A percentile compares a stretch with the other conserved stretches of the same genome.
phyloP scores from a whole-genome alignment of 2,797 vertebrate genomes.

The Pseudomugil gertrudae region DNA sequence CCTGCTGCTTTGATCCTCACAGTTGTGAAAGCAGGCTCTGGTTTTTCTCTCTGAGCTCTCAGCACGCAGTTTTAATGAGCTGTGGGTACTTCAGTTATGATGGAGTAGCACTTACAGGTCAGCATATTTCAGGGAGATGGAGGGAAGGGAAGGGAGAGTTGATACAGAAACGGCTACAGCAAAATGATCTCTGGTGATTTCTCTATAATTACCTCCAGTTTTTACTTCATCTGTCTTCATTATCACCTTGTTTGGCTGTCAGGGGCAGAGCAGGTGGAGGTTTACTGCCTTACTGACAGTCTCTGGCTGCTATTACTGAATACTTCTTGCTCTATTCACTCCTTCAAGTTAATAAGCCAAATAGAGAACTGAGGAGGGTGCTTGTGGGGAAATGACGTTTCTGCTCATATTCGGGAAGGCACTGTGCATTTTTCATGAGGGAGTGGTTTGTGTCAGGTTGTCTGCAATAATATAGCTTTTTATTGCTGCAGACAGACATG shows the following conservation, averaged over 20 bases:
- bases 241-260: constrained; percentile 1
- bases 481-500: not conserved
- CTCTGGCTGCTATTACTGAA: not conserved
- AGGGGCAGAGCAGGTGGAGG: constrained; percentile 10
- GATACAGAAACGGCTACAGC: not conserved
- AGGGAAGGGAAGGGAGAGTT: not conserved
- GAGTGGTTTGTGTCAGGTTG: not conserved
- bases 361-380: not conserved
- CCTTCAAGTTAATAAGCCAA: not conserved
- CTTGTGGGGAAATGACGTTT: not conserved
- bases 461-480: no score
- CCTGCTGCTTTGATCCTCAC: constrained; percentile 15
- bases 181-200: constrained; percentile 19
- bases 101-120: constrained; percentile 27
- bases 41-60: constrained; percentile 10
- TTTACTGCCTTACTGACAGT: not conserved
- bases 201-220: constrained; percentile 23
- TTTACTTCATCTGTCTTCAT: constrained; percentile 33
- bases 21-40: not conserved
- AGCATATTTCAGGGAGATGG: constrained; percentile 10
- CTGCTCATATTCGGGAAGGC: not conserved
- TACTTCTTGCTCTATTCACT: not conserved
- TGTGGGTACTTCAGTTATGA: constrained; percentile 9
- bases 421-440: constrained; percentile 6
- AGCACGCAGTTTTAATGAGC: constrained; percentile 42